Percentiles rank a stretch among this genome's conserved stretches.
phyloP scores from a whole-genome alignment of 2,888 invertebrate genomes.

The Erynnis tages region DNA sequence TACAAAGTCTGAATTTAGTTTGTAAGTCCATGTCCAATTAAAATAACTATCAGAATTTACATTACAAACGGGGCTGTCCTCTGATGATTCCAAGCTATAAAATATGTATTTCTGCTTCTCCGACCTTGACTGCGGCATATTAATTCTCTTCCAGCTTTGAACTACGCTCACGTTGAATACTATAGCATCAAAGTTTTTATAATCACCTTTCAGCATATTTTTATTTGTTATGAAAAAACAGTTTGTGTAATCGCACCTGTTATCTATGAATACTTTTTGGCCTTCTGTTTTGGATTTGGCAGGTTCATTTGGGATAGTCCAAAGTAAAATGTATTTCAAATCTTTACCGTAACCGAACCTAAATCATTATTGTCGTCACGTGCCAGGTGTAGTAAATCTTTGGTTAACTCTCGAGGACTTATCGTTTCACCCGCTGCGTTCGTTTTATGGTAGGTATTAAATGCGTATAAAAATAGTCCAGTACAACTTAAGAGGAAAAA shows the following conservation, averaged over 20 bases:
- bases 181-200: constrained; percentile 58
- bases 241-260: constrained; percentile 52
- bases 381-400: constrained; percentile 27
- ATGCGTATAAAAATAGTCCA: constrained; percentile 59
- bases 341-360: constrained; percentile 35
- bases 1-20: constrained; percentile 60
- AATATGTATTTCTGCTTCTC: constrained; percentile 63
- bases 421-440: constrained; percentile 41
- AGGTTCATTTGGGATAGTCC: constrained; percentile 40
- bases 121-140: constrained; percentile 46
- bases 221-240: constrained; percentile 61
- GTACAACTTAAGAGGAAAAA: constrained; percentile 61
- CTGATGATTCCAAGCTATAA: constrained; percentile 51
- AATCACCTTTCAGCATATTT: constrained; percentile 41
- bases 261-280: constrained; percentile 44
- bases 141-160: constrained; percentile 37
- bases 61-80: constrained; percentile 52
- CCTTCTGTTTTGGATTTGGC: constrained; percentile 42
- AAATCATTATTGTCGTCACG: constrained; percentile 10
- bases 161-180: constrained; percentile 51
- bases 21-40: constrained; percentile 75
- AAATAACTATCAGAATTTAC: constrained; percentile 53
- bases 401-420: constrained; percentile 33
- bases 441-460: constrained; percentile 55
- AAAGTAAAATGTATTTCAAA: constrained; percentile 58